phyloP scores from a whole-genome alignment of 1,140 invertebrate species.

The Trachymyrmex septentrionalis region DNA sequence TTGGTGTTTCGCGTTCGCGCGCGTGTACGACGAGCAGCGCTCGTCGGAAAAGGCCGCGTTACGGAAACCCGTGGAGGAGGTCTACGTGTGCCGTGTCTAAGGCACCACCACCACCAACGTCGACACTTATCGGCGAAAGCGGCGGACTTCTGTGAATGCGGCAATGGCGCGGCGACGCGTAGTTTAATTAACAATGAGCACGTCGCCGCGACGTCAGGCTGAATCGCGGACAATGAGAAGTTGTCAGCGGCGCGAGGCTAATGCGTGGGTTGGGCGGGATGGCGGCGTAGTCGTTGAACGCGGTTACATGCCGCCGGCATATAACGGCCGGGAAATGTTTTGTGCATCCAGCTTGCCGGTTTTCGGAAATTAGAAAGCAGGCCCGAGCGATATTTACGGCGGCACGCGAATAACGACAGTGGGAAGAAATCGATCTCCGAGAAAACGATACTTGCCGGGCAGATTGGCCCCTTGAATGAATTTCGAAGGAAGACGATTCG shows the following conservation, averaged over 20 bases:
- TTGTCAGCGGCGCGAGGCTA: constrained; percentile 78
- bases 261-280: constrained; percentile 57
- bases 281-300: constrained; percentile 71
- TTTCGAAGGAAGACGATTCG: background rate
- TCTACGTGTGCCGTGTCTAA: constrained; percentile 44
- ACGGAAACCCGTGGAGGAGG: constrained; percentile 20
- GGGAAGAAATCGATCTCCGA: constrained; percentile 46
- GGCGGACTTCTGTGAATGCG: constrained; percentile 78
- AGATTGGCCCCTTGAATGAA: background rate
- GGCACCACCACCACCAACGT: constrained; percentile 53
- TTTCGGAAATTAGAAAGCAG: constrained; percentile 67
- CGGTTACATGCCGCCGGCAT: constrained; percentile 68
- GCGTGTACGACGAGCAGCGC: constrained; percentile 16
- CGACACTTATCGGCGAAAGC: constrained; percentile 75
- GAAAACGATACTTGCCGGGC: background rate
- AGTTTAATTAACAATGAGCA: constrained; percentile 86
- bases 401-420: constrained; percentile 14
- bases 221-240: constrained; percentile 84
- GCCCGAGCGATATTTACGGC: constrained; percentile 44
- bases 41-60: constrained; percentile 42
- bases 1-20: background rate
- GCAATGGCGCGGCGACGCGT: constrained; percentile 81
- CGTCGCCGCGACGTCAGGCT: constrained; percentile 80
- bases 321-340: constrained; percentile 73
- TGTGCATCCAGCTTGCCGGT: constrained; percentile 64